phyloP scores from a whole-genome alignment of 2,888 invertebrate genomes.

The Syrista parreyssii region DNA sequence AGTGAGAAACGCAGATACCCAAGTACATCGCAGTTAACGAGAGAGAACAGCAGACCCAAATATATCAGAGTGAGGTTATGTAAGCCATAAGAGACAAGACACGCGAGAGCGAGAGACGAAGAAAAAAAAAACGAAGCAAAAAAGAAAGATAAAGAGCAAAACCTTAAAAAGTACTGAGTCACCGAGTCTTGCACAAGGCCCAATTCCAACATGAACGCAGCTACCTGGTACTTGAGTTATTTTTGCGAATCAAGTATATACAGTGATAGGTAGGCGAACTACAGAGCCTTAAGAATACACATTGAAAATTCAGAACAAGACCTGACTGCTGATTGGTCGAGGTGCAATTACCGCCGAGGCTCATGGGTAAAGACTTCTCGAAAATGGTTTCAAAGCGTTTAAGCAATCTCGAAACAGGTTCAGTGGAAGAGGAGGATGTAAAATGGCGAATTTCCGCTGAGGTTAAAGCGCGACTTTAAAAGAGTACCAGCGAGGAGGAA shows the following conservation, averaged over 20 bases:
- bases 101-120: neutral
- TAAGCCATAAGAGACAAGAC: neutral
- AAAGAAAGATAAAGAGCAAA: neutral
- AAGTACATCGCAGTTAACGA: neutral
- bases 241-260: neutral
- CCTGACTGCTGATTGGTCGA: neutral
- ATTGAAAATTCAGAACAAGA: neutral
- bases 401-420: neutral
- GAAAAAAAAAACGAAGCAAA: neutral
- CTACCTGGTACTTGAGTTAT: neutral
- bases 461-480: slow-evolving; percentile 14
- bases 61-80: neutral
- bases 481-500: slow-evolving; percentile 2
- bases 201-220: neutral
- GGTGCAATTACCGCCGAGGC: neutral
- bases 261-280: neutral
- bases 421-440: neutral
- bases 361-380: neutral
- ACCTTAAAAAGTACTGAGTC: neutral
- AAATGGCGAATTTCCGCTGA: neutral
- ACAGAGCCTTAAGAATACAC: neutral
- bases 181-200: neutral
- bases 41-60: neutral
- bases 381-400: neutral
- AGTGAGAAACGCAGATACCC: neutral